Evolutionary conservation across 1,140 invertebrate genomes (phyloP).

Genomic region (Drosophila kikkawai): DNA sequence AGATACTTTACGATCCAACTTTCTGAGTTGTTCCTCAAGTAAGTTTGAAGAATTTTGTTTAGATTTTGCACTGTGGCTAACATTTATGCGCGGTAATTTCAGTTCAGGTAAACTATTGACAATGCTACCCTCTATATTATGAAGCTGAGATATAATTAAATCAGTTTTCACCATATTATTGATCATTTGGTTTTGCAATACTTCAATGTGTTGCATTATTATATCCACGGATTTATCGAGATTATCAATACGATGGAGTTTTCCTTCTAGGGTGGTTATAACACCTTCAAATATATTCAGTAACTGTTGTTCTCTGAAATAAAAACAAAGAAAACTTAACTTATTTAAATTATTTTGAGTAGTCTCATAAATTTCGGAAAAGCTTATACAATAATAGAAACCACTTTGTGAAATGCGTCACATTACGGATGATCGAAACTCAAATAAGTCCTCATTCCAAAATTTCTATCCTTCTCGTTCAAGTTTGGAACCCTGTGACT

Average conservation of each 20-base stretch:
- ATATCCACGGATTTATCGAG: conserved; percentile 94
- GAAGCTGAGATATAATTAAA: conserved; percentile 90
- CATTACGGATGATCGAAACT: too few relatives aligned
- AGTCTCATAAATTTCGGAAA: too few relatives aligned
- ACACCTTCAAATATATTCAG: conserved; percentile 95
- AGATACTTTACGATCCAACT: conserved; percentile 92
- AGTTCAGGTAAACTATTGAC: conserved; percentile 86
- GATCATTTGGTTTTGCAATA: conserved; percentile 91
- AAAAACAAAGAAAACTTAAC: neutral
- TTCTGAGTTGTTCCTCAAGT: conserved; percentile 87
- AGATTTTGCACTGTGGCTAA: conserved; percentile 24
- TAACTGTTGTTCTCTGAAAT: conserved; percentile 94
- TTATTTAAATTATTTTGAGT: neutral
- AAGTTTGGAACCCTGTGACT: too few relatives aligned
- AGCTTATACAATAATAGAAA: too few relatives aligned
- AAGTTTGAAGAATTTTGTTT: conserved; percentile 48
- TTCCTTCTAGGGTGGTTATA: conserved; percentile 93
- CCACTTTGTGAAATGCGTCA: too few relatives aligned
- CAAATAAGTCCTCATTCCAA: too few relatives aligned
- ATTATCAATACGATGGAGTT: conserved; percentile 94
- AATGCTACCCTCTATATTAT: conserved; percentile 90
- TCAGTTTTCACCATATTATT: conserved; percentile 94
- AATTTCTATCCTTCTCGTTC: too few relatives aligned
- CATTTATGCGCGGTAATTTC: neutral
- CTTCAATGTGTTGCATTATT: conserved; percentile 92